Conservation (phyloP, 2,113 vertebrate species). For the Laticauda laticaudata region DNA sequence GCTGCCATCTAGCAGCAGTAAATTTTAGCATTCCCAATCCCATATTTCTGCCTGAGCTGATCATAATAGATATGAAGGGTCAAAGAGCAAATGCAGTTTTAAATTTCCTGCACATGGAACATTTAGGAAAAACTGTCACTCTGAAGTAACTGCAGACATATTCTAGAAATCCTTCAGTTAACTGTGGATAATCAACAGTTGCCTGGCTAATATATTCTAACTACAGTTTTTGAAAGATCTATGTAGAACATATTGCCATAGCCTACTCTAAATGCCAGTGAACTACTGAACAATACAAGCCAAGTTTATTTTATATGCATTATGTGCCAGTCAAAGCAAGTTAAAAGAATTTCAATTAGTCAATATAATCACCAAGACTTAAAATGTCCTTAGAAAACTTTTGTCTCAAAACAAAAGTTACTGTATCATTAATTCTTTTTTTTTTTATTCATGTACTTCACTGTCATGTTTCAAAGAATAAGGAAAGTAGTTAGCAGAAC, state of each 20-base stretch:
- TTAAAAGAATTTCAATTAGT: background rate
- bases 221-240: background rate
- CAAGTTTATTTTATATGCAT: background rate
- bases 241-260: background rate
- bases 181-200: background rate
- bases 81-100: background rate
- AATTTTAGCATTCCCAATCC: background rate
- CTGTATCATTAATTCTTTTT: background rate
- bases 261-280: background rate
- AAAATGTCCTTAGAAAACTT: background rate
- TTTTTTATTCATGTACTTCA: rapidly evolving
- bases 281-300: background rate
- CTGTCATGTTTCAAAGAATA: background rate
- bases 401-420: background rate
- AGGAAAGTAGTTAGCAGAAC: background rate
- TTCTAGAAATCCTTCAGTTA: background rate
- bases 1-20: background rate
- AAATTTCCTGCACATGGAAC: background rate
- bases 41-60: background rate
- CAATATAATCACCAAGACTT: background rate
- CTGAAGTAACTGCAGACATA: background rate
- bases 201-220: background rate
- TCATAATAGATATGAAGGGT: background rate
- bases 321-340: background rate
- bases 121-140: background rate